Evolutionary conservation across 2,797 vertebrate genomes (phyloP).

Genomic region (Balearica regulorum): DNA sequence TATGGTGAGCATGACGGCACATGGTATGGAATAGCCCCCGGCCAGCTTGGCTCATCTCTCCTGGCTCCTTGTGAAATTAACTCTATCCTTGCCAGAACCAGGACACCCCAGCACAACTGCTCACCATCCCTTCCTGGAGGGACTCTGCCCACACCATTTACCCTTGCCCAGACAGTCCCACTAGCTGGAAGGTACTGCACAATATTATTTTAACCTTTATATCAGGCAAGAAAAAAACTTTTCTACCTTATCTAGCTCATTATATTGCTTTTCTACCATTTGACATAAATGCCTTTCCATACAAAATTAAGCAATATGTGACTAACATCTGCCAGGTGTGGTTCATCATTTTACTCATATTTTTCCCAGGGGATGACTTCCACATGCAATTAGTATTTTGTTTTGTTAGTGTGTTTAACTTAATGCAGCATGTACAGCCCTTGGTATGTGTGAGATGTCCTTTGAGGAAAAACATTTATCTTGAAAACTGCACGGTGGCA

Average conservation of each 20-base stretch:
- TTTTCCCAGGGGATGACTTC: background rate
- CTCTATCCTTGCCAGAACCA: too few species aligned
- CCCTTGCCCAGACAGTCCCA: background rate
- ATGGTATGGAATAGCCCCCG: too few species aligned
- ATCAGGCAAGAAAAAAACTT: background rate
- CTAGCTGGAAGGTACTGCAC: background rate
- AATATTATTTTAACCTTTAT: background rate
- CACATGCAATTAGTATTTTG: background rate
- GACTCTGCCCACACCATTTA: background rate
- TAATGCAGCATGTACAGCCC: background rate
- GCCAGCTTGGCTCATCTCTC: too few species aligned
- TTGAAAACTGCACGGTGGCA: background rate
- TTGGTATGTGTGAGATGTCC: background rate
- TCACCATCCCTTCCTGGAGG: background rate
- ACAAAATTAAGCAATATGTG: background rate
- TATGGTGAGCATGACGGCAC: too few species aligned
- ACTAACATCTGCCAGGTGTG: constrained; percentile 9
- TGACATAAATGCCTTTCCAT: background rate
- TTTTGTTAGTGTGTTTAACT: background rate
- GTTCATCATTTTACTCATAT: background rate
- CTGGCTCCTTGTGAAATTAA: too few species aligned
- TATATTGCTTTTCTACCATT: background rate
- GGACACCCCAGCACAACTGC: background rate
- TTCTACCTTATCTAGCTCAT: background rate
- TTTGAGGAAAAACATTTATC: constrained; percentile 16